phyloP scores from a whole-genome alignment of 2,113 vertebrate genomes.

The Patagioenas fasciata region DNA sequence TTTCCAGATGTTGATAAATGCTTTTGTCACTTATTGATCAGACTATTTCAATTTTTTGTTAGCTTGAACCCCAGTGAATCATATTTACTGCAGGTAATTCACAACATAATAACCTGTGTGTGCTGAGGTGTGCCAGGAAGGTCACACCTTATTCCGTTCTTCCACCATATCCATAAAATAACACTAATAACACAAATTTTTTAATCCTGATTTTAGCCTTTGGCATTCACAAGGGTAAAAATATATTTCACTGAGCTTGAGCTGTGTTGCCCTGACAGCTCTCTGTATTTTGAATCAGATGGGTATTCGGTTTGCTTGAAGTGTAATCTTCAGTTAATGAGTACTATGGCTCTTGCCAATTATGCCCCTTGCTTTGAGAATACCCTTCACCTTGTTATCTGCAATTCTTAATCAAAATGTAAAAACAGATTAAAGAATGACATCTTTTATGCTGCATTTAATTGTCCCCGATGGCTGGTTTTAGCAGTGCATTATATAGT shows the following conservation, averaged over 20 bases:
- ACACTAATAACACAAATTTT: background rate
- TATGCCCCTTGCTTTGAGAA: conserved; percentile 41
- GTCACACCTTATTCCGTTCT: background rate
- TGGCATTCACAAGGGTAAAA: background rate
- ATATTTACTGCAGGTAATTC: background rate
- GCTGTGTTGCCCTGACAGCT: background rate
- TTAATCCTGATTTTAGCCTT: background rate
- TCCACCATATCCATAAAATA: background rate
- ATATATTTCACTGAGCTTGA: background rate
- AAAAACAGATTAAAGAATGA: conserved; percentile 41
- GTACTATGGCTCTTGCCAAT: conserved; percentile 20
- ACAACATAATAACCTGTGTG: background rate
- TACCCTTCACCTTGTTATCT: conserved; percentile 18
- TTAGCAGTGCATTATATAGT: background rate
- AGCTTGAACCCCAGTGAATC: background rate
- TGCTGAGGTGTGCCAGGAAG: background rate
- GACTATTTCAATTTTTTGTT: background rate
- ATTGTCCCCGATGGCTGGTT: conserved; percentile 2
- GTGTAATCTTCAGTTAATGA: conserved; percentile 40
- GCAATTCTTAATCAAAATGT: conserved; percentile 52
- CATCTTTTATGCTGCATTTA: conserved; percentile 24
- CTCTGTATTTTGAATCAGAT: background rate
- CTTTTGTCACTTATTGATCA: background rate
- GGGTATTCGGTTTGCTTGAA: conserved; percentile 7
- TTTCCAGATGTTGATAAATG: background rate